A percentile compares a stretch with the other conserved stretches of the same genome.
phyloP scores from a whole-genome alignment of 2,113 vertebrate genomes.

The Motacilla tschutschensis region DNA sequence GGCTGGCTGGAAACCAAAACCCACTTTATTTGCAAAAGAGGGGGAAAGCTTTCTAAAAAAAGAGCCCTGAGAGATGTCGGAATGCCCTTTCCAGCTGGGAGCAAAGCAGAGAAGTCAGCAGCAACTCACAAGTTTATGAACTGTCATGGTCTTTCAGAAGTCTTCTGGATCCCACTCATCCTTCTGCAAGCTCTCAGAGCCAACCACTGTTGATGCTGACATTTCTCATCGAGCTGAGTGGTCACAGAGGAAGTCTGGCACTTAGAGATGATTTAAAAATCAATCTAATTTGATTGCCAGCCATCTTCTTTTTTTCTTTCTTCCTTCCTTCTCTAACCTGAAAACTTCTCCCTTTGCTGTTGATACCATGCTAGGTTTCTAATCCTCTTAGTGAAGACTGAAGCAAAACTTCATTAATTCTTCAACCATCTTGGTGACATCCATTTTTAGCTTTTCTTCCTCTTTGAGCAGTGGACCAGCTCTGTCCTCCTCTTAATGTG shows the following conservation, averaged over 20 bases:
- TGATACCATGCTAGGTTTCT: background rate
- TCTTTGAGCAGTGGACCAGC: background rate
- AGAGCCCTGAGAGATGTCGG: background rate
- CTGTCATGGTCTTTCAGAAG: background rate
- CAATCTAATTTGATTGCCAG: background rate
- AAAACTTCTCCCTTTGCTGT: background rate
- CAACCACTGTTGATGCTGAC: background rate
- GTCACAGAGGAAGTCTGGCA: background rate
- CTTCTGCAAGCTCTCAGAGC: background rate
- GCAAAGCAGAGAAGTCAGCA: background rate
- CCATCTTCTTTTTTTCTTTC: background rate
- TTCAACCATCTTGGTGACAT: background rate
- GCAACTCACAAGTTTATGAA: background rate
- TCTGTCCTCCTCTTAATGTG: background rate
- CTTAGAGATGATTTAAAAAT: background rate
- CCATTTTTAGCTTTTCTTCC: background rate
- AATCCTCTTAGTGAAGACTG: background rate
- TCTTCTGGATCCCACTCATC: background rate
- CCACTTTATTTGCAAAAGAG: background rate
- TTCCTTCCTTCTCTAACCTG: background rate
- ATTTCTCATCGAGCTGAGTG: background rate
- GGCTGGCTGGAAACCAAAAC: constrained; percentile 11
- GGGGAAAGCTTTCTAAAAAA: background rate
- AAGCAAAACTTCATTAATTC: background rate
- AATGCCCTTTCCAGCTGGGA: background rate